Conservation (phyloP, 2,797 vertebrate species). For the Neoniphon sammara region DNA sequence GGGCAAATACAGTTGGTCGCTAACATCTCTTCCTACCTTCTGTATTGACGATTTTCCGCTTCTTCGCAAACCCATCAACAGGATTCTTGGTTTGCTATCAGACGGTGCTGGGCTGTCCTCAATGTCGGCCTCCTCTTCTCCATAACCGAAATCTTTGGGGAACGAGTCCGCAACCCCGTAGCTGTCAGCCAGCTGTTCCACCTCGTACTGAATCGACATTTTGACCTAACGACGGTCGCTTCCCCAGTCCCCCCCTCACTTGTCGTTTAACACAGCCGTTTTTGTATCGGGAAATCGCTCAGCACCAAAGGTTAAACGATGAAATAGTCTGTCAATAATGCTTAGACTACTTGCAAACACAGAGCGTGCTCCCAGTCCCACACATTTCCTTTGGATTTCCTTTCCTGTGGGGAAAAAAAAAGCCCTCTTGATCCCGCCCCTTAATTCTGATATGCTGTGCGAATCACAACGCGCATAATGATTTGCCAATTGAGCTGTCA, state of each 20-base stretch:
- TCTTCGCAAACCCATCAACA: conserved; percentile 95
- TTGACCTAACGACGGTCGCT: conserved; percentile 79
- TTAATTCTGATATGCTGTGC: conserved; percentile 70
- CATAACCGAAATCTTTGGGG: conserved; percentile 98
- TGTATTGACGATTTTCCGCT: conserved; percentile 99
- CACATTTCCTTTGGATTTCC: conserved; percentile 84
- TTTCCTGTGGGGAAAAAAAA: conserved; percentile 69
- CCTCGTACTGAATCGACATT: conserved; percentile 95
- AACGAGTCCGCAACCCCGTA: conserved; percentile 94
- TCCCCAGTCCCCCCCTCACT: conserved; percentile 68
- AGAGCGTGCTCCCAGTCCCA: conserved; percentile 73
- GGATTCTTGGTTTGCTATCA: conserved; percentile 94
- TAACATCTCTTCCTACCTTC: conserved; percentile 85
- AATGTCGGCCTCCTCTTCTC: conserved; percentile 93
- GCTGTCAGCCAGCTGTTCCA: conserved; percentile 89
- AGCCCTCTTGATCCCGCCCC: conserved; percentile 58
- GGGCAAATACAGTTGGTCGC: background rate
- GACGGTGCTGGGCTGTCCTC: conserved; percentile 86
- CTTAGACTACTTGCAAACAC: conserved; percentile 56
- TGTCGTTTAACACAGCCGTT: conserved; percentile 39
- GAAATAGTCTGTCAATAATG: conserved; percentile 53
- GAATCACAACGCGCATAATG: accelerated
- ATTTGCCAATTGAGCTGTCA: conserved; percentile 76
- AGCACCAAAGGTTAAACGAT: conserved; percentile 9
- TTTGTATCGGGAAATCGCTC: conserved; percentile 33